Evolutionary conservation across 1,140 invertebrate genomes (phyloP).

Genomic region (Heliconius eleuchia): DNA sequence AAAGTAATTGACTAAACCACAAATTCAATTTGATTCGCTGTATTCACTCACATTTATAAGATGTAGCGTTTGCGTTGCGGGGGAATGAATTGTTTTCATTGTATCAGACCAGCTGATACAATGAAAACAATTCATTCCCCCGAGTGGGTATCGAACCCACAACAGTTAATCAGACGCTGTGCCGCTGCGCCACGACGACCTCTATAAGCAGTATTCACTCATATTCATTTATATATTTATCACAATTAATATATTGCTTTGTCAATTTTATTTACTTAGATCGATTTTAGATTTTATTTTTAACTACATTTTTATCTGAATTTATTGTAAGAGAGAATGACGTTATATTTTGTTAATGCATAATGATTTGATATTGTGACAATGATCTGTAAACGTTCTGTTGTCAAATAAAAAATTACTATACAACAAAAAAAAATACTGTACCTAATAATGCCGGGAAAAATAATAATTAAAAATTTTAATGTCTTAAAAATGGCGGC

Average conservation of each 20-base stretch:
- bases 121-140: too few species aligned
- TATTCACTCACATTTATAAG: background rate
- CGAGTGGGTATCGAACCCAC: too few species aligned
- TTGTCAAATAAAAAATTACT: background rate
- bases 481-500: too few species aligned
- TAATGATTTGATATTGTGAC: background rate
- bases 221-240: background rate
- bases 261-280: constrained; percentile 8
- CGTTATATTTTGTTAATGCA: background rate
- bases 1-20: background rate
- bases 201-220: too few species aligned
- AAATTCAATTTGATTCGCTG: background rate
- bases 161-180: too few species aligned
- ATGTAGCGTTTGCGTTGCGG: too few species aligned
- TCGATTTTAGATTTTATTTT: background rate
- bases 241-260: constrained; percentile 11
- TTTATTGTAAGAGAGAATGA: background rate
- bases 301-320: background rate
- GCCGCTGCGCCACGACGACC: too few species aligned
- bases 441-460: background rate
- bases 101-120: too few species aligned
- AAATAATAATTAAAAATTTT: too few species aligned
- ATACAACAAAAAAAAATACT: background rate
- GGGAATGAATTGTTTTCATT: too few species aligned
- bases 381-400: background rate